These are phyloP conservation scores for Rhinogobio ventralis DNA, from an alignment of 2,797 vertebrate species.

Conservation along the genomic window DNA sequence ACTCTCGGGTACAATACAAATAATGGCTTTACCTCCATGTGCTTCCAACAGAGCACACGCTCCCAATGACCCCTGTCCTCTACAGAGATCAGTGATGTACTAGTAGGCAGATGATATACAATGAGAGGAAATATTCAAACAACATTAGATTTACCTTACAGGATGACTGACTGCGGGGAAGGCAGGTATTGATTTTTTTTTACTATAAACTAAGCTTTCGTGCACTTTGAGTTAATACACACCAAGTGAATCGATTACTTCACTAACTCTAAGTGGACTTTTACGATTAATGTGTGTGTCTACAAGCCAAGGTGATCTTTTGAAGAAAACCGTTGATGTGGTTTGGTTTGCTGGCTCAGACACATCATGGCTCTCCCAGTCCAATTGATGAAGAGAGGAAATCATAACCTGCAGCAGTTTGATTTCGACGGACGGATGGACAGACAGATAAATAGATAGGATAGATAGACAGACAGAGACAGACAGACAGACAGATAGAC, in stretches of 20 bases:
- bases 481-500: neutral
- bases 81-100: constrained; percentile 14
- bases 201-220: neutral
- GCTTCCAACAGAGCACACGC: neutral
- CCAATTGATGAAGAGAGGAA: neutral
- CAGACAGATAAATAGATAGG: fast-evolving
- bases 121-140: constrained; percentile 20
- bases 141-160: constrained; percentile 13
- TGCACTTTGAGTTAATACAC: neutral
- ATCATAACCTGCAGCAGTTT: neutral
- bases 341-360: neutral
- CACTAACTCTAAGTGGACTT: neutral
- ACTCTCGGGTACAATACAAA: neutral
- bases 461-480: neutral
- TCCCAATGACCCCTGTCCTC: neutral
- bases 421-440: neutral
- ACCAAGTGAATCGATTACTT: constrained; percentile 4
- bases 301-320: neutral
- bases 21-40: neutral
- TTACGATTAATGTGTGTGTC: neutral
- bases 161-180: neutral
- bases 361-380: neutral
- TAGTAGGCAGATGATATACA: neutral
- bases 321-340: neutral
- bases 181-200: neutral